Evolutionary conservation across 2,797 vertebrate species (phyloP), one percentile per base, ranked within the genome.

Genomic region (Chloroceryle amazona): DNA sequence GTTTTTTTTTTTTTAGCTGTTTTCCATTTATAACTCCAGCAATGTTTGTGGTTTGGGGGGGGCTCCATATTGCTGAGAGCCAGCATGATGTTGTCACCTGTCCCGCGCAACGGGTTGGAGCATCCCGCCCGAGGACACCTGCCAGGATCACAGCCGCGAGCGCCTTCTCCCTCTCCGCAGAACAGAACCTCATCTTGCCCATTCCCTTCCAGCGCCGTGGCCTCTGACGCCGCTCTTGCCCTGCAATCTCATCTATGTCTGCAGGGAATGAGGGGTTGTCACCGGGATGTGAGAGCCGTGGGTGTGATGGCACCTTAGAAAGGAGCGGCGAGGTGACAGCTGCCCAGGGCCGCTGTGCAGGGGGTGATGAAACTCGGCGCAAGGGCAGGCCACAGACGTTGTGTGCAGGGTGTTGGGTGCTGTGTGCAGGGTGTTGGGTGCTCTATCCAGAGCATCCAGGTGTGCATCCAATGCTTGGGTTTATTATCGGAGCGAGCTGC

Each of bases 331-430:
- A n/a, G 44, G 58, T 1, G 3, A 2, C 5, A 18, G 49, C 26
- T 37, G 81, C 66, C 0, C 0, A 2, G 13, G 41, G 65, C 55
- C 37, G 5, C 46, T 0, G 0, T 8, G 58, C 0, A 1, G 8
- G 3, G 9, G 2, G 5, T 1, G 7, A 3, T 6, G 4, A 60
- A 47, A 16, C 35, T 11, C 0, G 2, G 29, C 5, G 3, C 0
- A 5, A 54, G 57, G n/a, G 11, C 3, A 25, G 65, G 72, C n/a
- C 20, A 2, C 51, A 2, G 49, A 15, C 58, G 39, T 19, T 3
- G 2, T 1, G 3, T 14, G 13, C 3, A 3, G 47, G 18, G 26
- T 23, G 37, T 37, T 37, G 37, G 37, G 37, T 37, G 37, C 29
- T 17, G 2, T 1, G 3, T 14, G 13, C 3, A 3, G 47, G 18